phyloP scores from a whole-genome alignment of 1,140 invertebrate genomes.

The Vanessa atalanta region DNA sequence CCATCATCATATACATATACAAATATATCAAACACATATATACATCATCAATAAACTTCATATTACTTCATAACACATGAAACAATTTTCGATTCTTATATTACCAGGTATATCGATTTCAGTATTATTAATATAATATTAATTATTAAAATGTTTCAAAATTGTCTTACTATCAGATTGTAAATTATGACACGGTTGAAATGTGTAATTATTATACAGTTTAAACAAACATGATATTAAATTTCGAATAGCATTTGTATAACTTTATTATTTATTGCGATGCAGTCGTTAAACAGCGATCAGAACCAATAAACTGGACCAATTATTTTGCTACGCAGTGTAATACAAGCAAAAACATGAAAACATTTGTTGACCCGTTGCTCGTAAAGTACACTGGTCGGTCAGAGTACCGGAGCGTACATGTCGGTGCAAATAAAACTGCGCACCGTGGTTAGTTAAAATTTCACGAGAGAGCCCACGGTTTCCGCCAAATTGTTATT shows the following conservation, averaged over 20 bases:
- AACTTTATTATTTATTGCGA: constrained; percentile 28
- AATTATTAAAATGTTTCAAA: too few relatives aligned
- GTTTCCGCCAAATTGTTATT: constrained; percentile 45
- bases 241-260: neutral
- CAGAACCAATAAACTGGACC: constrained; percentile 31
- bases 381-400: constrained; percentile 22
- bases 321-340: constrained; percentile 43
- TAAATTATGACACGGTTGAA: neutral
- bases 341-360: constrained; percentile 34
- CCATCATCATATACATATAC: too few relatives aligned
- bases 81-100: too few relatives aligned
- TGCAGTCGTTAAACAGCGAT: constrained; percentile 39
- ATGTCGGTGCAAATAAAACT: constrained; percentile 52
- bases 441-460: constrained; percentile 51
- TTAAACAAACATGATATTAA: constrained; percentile 13
- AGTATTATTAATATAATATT: too few relatives aligned
- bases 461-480: constrained; percentile 52
- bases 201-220: neutral
- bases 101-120: too few relatives aligned
- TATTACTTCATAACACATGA: too few relatives aligned
- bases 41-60: too few relatives aligned
- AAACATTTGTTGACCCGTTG: constrained; percentile 15
- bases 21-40: too few relatives aligned
- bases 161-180: neutral
- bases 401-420: constrained; percentile 32